phyloP scores from a whole-genome alignment of 2,113 vertebrate species.

The Amazona vittata region DNA sequence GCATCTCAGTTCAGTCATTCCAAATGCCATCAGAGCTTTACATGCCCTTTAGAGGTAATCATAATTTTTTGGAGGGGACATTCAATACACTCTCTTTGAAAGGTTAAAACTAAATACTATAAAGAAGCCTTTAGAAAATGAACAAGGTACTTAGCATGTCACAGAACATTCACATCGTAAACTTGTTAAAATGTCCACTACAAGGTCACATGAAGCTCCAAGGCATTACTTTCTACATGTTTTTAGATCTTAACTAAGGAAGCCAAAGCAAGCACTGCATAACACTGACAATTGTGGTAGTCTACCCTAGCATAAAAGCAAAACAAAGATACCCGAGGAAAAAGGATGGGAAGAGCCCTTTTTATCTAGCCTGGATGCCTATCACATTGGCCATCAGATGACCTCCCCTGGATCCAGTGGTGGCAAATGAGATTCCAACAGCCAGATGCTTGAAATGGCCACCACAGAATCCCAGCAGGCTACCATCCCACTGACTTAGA shows the following conservation, averaged over 20 bases:
- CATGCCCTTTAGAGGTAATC: neutral
- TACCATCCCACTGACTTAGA: neutral
- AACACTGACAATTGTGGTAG: rapidly evolving
- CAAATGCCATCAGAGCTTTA: neutral
- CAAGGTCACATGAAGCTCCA: neutral
- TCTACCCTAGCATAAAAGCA: neutral
- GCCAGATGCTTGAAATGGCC: neutral
- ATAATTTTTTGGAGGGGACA: neutral
- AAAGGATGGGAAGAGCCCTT: neutral
- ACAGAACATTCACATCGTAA: neutral
- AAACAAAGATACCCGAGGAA: neutral
- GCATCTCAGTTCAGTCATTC: neutral
- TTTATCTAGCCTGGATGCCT: neutral
- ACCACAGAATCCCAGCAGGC: neutral
- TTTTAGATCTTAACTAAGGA: neutral
- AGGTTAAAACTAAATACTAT: neutral
- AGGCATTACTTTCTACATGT: neutral
- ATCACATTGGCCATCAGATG: neutral
- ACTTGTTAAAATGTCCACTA: neutral
- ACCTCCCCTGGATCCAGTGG: neutral
- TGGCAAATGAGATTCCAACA: neutral
- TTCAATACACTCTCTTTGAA: neutral
- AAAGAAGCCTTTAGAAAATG: neutral
- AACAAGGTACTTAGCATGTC: neutral
- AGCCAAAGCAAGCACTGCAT: neutral